Evolutionary conservation across 2,888 invertebrate species (phyloP), one percentile per base, ranked within the genome.

Genomic region (Charanyca ferruginea): DNA sequence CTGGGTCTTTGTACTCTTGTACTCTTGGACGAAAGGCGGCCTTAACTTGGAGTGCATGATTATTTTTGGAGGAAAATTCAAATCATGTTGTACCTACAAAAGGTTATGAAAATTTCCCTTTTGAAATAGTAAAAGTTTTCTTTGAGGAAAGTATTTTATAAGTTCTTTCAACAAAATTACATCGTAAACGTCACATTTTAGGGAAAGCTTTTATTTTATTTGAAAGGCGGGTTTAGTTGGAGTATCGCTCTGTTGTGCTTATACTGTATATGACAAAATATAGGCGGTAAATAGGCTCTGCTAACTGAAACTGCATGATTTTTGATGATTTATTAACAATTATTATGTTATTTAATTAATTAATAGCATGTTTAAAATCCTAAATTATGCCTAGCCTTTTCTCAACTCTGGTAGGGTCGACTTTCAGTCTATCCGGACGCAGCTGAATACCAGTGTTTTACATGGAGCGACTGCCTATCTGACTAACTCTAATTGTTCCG

Each of bases 1-100:
- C 78, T 83, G 89, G 91, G 90, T 91, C 91, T 92, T 93, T 92
- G 92, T 91, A 90, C 92, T 86, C 85, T 60, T 92, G 92, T 91
- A 90, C 92, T 86, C 85, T 60, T 77, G 75, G 79, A 59, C 45
- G 79, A 86, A 79, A 77, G 92, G 93, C 92, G 89, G 91, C 73
- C 76, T 85, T 89, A 92, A 73, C 8, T 78, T 84, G 81, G 81
- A 85, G 48, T 66, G 4, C 2, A 28, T 11, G 52, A 66, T 62
- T 61, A 64, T 54, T 69, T 79, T 80, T 35, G 54, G 6, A 49
- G 23, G 32, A 66, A 73, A 66, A 60, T 16, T 51, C 9, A 1
- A 35, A 9, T 20, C 6, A 11, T 38, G 48, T 28, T 52, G 1
- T 8, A 42, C 11, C 18, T 8, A 42, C 11, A 22, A 3, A 6